Evolutionary conservation across 2,888 invertebrate genomes (phyloP).

Genomic region (Mythimna ferrago): DNA sequence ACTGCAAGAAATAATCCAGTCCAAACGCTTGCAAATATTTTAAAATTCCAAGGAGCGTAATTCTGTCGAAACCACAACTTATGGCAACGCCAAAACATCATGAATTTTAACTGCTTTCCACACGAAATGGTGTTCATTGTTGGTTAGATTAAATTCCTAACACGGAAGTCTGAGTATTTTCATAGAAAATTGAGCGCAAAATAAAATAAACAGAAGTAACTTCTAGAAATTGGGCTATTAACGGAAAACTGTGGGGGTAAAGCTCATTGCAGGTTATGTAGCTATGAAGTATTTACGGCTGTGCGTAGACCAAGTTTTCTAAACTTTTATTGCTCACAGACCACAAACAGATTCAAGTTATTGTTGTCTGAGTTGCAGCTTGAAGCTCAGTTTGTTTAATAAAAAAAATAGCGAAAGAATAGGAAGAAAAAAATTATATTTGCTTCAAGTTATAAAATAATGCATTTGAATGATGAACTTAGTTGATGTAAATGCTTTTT

Average conservation of each 20-base stretch:
- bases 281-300: not conserved
- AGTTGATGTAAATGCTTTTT: too few relatives aligned
- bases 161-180: constrained; percentile 15
- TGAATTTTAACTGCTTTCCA: constrained; percentile 44
- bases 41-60: constrained; percentile 14
- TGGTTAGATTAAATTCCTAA: constrained; percentile 45
- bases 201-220: constrained; percentile 23
- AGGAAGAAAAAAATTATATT: not conserved
- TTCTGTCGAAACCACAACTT: constrained; percentile 40
- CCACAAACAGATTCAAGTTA: constrained; percentile 1
- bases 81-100: constrained; percentile 34
- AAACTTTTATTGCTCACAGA: constrained; percentile 8
- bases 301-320: constrained; percentile 4
- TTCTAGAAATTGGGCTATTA: constrained; percentile 25
- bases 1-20: constrained; percentile 6
- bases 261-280: constrained; percentile 8
- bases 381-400: too few relatives aligned
- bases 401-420: not conserved
- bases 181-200: constrained; percentile 20
- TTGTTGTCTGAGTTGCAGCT: not conserved
- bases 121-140: constrained; percentile 32
- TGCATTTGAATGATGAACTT: too few relatives aligned
- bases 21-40: constrained; percentile 16
- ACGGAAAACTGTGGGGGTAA: constrained; percentile 8
- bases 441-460: too few relatives aligned